Evolutionary conservation across 37 sponge, comb jelly and placozoan genomes (phyloP), one percentile per base, ranked within the genome.

Genomic region (Haliclona indistincta): DNA sequence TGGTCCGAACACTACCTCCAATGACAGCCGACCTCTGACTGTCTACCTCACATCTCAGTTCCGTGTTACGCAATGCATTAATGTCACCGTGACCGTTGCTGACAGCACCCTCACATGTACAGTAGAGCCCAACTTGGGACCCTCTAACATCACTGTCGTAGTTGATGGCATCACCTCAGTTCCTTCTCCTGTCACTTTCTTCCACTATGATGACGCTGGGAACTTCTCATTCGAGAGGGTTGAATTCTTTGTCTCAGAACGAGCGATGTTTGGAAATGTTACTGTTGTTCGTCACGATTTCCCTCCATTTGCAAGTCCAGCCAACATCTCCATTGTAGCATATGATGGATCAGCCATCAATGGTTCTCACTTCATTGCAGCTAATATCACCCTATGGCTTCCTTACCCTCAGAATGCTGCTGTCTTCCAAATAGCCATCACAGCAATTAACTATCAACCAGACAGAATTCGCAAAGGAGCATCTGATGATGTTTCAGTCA

Each of bases 121-220:
- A 30, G 82, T 60, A 3, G 70, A 74, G n/a, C 86, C 95, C 19
- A 79, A 84, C 71, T 85, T 90, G 29, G 91, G 91, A 1, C 85
- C 88, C 38, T 74, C 86, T 26, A 91, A 76, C 43, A 68, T 95
- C 32, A 81, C 81, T 1, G 75, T 95, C 11, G 40, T 81, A 17
- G 81, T 90, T 4, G 95, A 95, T 60, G 78, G 74, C 1, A 43
- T 78, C 20, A 38, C 74, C 0, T 84, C 86, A 3, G 64, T 33
- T 4, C 49, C 54, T 3, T 75, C 78, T 36, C 64, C 56, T 38
- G 76, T 90, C 26, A 72, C 62, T 29, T 95, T 91, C 67, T 64
- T 75, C 44, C 74, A 87, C 54, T 91, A 85, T 43, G 95, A 95
- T 65, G 68, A 95, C 64, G 79, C 91, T 40, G 95, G 91, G 7